Evolutionary conservation across 1,140 invertebrate genomes (phyloP).

Genomic region (Linepithema humile): DNA sequence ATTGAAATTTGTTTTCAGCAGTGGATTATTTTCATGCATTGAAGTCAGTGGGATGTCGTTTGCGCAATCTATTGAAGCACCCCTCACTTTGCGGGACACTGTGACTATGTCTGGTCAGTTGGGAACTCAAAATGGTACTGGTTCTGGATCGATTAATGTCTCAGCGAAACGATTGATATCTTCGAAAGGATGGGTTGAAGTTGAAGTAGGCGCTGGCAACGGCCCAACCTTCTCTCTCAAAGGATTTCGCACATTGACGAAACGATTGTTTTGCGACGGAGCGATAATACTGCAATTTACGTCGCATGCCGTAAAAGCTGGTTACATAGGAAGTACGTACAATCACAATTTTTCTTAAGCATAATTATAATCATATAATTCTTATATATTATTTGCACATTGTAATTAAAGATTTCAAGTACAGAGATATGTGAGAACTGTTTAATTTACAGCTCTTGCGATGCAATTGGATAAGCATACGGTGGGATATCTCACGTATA

Average conservation of each 20-base stretch:
- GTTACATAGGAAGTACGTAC: constrained; percentile 89
- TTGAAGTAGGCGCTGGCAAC: constrained; percentile 92
- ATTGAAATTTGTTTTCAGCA: constrained; percentile 81
- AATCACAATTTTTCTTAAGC: not conserved
- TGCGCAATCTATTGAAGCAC: constrained; percentile 96
- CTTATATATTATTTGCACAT: not conserved
- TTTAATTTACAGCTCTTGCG: constrained; percentile 88
- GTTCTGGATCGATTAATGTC: constrained; percentile 90
- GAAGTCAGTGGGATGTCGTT: constrained; percentile 97
- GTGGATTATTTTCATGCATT: constrained; percentile 88
- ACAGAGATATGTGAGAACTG: not conserved
- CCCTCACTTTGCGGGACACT: constrained; percentile 93
- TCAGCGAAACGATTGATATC: constrained; percentile 91
- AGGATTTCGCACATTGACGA: constrained; percentile 89
- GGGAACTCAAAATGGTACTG: constrained; percentile 94
- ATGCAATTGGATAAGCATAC: constrained; percentile 94
- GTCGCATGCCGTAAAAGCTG: constrained; percentile 89
- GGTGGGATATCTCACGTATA: constrained; percentile 94
- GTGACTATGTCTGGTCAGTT: constrained; percentile 92
- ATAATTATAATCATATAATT: constrained; percentile 12
- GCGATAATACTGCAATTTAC: constrained; percentile 90
- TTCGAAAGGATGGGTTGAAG: constrained; percentile 93
- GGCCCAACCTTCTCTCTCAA: constrained; percentile 90
- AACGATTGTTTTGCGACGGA: constrained; percentile 90
- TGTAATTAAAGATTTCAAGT: not conserved